Percentiles rank a stretch among this genome's conserved stretches.
These are phyloP conservation scores for Oceanodroma tethys DNA, from an alignment of 2,113 vertebrate genomes.

Conservation along the genomic window DNA sequence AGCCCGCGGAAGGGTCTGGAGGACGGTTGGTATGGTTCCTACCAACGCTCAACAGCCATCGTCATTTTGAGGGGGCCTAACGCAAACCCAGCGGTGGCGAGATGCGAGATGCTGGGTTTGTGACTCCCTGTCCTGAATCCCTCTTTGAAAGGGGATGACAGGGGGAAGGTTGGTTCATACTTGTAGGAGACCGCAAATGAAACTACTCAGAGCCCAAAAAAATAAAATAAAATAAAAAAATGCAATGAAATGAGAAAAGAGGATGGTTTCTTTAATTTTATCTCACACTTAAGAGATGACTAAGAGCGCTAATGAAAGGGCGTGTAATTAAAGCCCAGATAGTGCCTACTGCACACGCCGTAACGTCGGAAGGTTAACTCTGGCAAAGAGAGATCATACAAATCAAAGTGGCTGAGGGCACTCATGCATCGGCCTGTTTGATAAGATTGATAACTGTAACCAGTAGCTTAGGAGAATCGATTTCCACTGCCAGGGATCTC, in stretches of 20 bases:
- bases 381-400: constrained; percentile 9
- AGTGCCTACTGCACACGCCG: not conserved
- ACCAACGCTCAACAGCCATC: not conserved
- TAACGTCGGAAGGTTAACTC: constrained; percentile 17
- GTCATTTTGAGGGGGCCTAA: not conserved
- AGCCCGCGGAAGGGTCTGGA: not conserved
- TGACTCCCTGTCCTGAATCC: not conserved
- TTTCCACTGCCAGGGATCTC: constrained; percentile 15
- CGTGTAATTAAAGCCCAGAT: constrained; percentile 15
- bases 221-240: not conserved
- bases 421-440: not conserved
- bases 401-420: constrained; percentile 28
- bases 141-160: not conserved
- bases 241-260: not conserved
- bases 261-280: not conserved
- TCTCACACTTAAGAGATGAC: not conserved
- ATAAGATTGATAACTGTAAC: constrained; percentile 43
- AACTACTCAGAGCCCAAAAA: not conserved
- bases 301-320: not conserved
- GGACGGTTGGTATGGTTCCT: not conserved
- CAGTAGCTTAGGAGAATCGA: constrained; percentile 29
- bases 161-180: not conserved
- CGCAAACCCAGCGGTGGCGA: not conserved
- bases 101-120: not conserved
- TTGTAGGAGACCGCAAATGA: not conserved